Percentiles rank a stretch among this genome's conserved stretches.
Evolutionary conservation across 2,888 invertebrate species (phyloP).

Genomic region (Lasioglossum morio): DNA sequence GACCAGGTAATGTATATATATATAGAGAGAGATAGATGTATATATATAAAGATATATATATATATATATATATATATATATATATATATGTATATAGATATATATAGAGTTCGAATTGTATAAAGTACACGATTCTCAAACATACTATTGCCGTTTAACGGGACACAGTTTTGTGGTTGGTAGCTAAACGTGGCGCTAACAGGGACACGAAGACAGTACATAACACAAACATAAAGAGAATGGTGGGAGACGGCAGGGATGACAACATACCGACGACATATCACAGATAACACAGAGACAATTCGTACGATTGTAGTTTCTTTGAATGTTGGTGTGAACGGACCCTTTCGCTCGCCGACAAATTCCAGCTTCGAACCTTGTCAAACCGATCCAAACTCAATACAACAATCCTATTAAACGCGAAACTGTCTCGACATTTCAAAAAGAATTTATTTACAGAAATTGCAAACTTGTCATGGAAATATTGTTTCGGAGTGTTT

Average conservation of each 20-base stretch:
- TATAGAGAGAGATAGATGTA: neutral
- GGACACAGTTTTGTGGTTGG: constrained; percentile 36
- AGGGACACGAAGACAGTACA: constrained; percentile 83
- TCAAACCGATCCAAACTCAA: neutral
- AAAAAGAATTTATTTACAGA: neutral
- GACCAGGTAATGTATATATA: constrained; percentile 64
- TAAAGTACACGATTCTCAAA: constrained; percentile 70
- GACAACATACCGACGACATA: constrained; percentile 84
- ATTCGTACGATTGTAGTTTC: constrained; percentile 69
- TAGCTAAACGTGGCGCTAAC: constrained; percentile 72
- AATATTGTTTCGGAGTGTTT: neutral
- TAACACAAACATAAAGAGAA: constrained; percentile 80
- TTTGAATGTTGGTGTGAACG: constrained; percentile 61
- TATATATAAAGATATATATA: neutral
- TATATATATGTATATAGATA: neutral
- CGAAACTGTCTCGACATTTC: neutral
- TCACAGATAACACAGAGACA: constrained; percentile 80
- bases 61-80: neutral
- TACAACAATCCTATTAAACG: neutral
- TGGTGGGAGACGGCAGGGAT: constrained; percentile 46
- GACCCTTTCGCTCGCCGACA: constrained; percentile 37
- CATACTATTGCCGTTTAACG: constrained; percentile 72
- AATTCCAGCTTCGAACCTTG: neutral
- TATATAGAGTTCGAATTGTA: constrained; percentile 38
- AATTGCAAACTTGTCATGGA: neutral